Conservation (phyloP, 2,888 invertebrate species). For the Pristionchus mayeri region DNA sequence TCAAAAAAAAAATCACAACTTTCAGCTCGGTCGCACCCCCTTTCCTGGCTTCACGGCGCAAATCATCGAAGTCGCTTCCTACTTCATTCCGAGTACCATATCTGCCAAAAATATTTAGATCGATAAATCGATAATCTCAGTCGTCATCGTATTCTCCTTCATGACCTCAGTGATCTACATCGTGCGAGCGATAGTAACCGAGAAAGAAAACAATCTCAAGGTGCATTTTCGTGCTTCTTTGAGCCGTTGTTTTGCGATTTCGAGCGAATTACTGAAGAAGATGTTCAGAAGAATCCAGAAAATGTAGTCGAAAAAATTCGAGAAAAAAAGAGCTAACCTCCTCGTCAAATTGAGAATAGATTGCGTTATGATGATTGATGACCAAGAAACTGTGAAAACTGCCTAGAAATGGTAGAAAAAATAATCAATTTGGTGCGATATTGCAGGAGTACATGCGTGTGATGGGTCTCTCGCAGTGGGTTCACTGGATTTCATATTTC, state of each 20-base stretch:
- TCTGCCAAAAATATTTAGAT: too few species aligned
- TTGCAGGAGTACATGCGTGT: constrained; percentile 92
- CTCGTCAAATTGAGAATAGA: too few species aligned
- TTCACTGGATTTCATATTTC: constrained; percentile 91
- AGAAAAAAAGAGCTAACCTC: too few species aligned
- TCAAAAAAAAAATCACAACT: neutral
- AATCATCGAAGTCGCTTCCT: constrained; percentile 62
- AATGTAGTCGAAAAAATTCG: too few species aligned
- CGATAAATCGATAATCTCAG: constrained; percentile 76
- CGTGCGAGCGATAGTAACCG: constrained; percentile 84
- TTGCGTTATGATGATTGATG: too few species aligned
- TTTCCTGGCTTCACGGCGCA: constrained; percentile 67
- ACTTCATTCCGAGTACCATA: neutral
- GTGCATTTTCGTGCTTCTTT: constrained; percentile 76
- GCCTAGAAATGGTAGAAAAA: too few species aligned
- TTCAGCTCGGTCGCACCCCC: constrained; percentile 60
- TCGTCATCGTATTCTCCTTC: constrained; percentile 87
- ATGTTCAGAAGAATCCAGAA: neutral
- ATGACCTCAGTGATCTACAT: constrained; percentile 88
- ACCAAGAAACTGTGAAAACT: too few species aligned
- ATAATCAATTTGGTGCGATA: too few species aligned
- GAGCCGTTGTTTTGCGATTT: neutral
- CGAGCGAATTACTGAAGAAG: neutral
- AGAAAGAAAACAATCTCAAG: constrained; percentile 86
- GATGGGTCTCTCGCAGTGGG: constrained; percentile 88